These are phyloP conservation scores for Scaptomyza pallida DNA, from an alignment of 1,140 invertebrate genomes.

Conservation along the genomic window DNA sequence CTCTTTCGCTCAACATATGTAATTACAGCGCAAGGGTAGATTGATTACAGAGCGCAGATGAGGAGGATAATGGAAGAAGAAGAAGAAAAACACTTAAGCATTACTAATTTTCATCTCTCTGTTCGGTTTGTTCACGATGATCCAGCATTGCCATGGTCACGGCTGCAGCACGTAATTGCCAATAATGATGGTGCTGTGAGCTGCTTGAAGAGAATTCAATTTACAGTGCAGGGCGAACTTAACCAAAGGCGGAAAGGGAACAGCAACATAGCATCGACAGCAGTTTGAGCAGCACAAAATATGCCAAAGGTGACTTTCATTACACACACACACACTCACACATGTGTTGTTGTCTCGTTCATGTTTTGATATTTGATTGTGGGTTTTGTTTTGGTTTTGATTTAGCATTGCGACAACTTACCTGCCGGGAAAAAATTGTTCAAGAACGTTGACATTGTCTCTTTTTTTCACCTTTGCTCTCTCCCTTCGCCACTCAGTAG, in stretches of 20 bases:
- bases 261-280: conserved; percentile 16
- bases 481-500: background rate
- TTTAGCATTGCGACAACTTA: conserved; percentile 61
- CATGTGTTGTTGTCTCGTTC: background rate
- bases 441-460: conserved; percentile 83
- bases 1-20: background rate
- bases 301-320: conserved; percentile 77
- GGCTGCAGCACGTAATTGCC: conserved; percentile 64
- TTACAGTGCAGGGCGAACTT: conserved; percentile 44
- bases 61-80: background rate
- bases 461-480: conserved; percentile 44
- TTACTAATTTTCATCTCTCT: conserved; percentile 7
- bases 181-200: conserved; percentile 62
- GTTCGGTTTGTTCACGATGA: conserved; percentile 26
- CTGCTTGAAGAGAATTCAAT: conserved; percentile 42
- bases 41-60: conserved; percentile 18
- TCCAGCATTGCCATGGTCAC: conserved; percentile 61
- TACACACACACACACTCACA: conserved; percentile 8
- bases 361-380: conserved; percentile 31
- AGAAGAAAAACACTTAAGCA: conserved; percentile 1
- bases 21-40: conserved; percentile 20
- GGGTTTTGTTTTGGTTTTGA: conserved; percentile 35
- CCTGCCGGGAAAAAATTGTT: conserved; percentile 84
- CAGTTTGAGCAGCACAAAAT: conserved; percentile 53
- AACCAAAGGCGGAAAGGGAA: conserved; percentile 23